Base-by-base conservation (phyloP, 1,140 invertebrate species). In the Campoletis sonorensis region DNA sequence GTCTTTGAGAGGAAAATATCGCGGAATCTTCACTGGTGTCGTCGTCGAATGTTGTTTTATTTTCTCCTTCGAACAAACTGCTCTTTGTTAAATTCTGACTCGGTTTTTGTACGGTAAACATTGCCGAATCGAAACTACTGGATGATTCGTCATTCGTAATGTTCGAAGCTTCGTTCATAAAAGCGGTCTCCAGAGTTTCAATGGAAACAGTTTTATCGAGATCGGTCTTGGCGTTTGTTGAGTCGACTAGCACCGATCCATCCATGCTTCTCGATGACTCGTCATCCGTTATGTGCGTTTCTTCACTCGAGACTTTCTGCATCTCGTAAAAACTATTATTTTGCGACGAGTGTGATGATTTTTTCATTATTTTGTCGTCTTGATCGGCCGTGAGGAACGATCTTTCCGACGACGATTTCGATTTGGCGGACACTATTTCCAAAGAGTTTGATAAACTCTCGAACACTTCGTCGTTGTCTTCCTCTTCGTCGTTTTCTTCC, bases 91-190 rank as follows among this genome's bases (percentile, higher is more conserved):
- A 54, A 54, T n/a, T 21, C n/a, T 54, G 7, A n/a, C 18, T 54
- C 18, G 51, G 51, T 54, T 58, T 73, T 30, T 83, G 76, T 0
- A 16, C 11, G 15, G 80, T 49, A 16, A 71, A 72, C 16, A 76
- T 84, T 8, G 67, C 30, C 0, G 67, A 70, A 21, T 70, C 67
- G 16, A 70, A 51, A 68, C 82, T 86, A 18, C 84, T 84, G 68
- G 87, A 83, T 10, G 89, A 90, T 45, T 90, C 88, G 68, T 91
- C 90, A 15, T 91, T 89, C 1, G 91, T 91, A 1, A 92, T 86
- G 51, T 88, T 89, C 0, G 83, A 40, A 51, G 61, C 51, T 18
- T 79, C 71, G 76, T 27, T n/a, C 3, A 40, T 40, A 18, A 27
- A 30, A 15, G 23, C 54, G 67, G 11, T 78, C 23, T 30, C 67